Evolutionary conservation across 2,113 vertebrate genomes (phyloP).

Genomic region (Mugil cephalus): DNA sequence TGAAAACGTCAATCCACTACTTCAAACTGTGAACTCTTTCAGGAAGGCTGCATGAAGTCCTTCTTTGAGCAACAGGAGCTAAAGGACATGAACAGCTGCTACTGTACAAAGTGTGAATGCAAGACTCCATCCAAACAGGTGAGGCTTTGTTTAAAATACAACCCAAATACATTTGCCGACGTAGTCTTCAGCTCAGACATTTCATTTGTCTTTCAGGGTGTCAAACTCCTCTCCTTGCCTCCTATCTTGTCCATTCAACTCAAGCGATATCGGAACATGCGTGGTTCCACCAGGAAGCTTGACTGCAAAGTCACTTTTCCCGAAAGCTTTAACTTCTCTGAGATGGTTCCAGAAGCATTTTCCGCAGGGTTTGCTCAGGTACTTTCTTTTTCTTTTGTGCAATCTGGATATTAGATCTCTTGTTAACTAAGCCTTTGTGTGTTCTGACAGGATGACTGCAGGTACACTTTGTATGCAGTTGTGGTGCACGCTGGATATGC

Average conservation of each 20-base stretch:
- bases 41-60: constrained; percentile 74
- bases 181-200: not conserved
- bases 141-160: not conserved
- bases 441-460: constrained; percentile 47
- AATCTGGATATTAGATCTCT: not conserved
- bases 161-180: not conserved
- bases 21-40: constrained; percentile 1
- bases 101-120: constrained; percentile 66
- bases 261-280: constrained; percentile 68
- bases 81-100: constrained; percentile 48
- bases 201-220: constrained; percentile 52
- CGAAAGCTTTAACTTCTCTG: constrained; percentile 63
- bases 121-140: constrained; percentile 74
- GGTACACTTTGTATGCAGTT: constrained; percentile 80
- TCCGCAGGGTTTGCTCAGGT: constrained; percentile 52
- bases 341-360: constrained; percentile 17
- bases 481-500: constrained; percentile 74
- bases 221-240: constrained; percentile 73
- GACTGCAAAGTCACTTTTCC: constrained; percentile 67
- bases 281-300: constrained; percentile 55
- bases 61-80: constrained; percentile 76
- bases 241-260: constrained; percentile 76
- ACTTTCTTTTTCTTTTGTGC: not conserved
- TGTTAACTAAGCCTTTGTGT: constrained; percentile 8
- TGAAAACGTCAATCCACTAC: not conserved